Percentiles rank a stretch among this genome's conserved stretches.
Evolutionary conservation across 2,888 invertebrate species (phyloP).

Genomic region (Rhamnusium bicolor): DNA sequence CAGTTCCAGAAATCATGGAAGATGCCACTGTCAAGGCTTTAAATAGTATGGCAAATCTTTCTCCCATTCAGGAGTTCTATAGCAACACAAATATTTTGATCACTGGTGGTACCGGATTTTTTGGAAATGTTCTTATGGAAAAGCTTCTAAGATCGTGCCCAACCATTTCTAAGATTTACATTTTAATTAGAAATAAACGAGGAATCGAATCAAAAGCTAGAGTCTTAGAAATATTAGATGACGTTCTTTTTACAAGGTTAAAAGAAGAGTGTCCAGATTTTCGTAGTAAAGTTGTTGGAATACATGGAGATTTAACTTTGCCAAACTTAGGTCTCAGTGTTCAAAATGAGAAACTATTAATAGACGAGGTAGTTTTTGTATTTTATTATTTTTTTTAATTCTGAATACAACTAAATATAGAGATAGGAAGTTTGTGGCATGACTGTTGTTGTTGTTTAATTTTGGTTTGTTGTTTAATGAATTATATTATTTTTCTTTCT

Average conservation of each 20-base stretch:
- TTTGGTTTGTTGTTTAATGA: too few species aligned
- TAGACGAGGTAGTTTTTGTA: constrained; percentile 43
- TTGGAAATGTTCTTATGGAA: constrained; percentile 75
- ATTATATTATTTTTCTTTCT: too few species aligned
- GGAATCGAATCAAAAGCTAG: constrained; percentile 78
- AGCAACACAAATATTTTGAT: constrained; percentile 67
- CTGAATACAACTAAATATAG: too few species aligned
- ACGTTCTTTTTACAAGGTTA: constrained; percentile 76
- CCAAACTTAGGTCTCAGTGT: constrained; percentile 74
- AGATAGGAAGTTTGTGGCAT: too few species aligned
- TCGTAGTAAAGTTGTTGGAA: constrained; percentile 73
- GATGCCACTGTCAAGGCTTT: too few species aligned
- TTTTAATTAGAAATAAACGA: constrained; percentile 75
- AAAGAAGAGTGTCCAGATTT: constrained; percentile 76
- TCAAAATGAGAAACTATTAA: not conserved
- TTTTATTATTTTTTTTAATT: too few species aligned
- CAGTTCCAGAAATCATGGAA: too few species aligned
- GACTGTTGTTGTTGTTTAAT: too few species aligned
- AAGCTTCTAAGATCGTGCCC: constrained; percentile 76
- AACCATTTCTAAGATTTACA: constrained; percentile 72
- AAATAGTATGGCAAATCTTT: too few species aligned
- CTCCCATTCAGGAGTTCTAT: constrained; percentile 67
- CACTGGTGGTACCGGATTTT: constrained; percentile 74
- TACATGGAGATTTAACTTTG: constrained; percentile 76
- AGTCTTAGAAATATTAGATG: constrained; percentile 79